Evolutionary conservation across 2,888 invertebrate genomes (phyloP), one percentile per base, ranked within the genome.

Genomic region (Lymantria dispar): DNA sequence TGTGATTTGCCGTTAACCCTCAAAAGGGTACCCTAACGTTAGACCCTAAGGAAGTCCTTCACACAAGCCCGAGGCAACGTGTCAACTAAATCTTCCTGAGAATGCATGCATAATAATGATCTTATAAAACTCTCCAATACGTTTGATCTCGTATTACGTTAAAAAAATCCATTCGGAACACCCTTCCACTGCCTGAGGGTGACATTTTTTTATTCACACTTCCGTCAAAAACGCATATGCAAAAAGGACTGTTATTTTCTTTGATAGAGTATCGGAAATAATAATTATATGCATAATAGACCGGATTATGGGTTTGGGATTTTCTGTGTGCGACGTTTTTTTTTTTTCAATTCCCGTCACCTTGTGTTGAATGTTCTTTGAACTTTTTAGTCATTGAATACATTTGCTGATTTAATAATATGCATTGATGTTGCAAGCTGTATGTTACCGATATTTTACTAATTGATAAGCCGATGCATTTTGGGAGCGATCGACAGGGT

Each of bases 261-360:
- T 90, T 87, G 88, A 88, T 87, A 82, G 60, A 66, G 78, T 77
- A 84, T 87, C 88, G 89, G 89, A 89, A 91, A 90, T 89, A 91
- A 90, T 91, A 89, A 91, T 90, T 90, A 90, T 89, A 90, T 91
- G 91, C 90, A 89, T 90, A 88, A 90, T 84, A 80, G 84, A 83
- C 74, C 79, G 89, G 91, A 91, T 91, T 90, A 90, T 78, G 76
- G 87, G 85, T 76, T 83, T 80, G 74, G 60, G 47, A 65, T 73
- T 73, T 76, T 80, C 70, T 81, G 84, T 80, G 67, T 64, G 80
- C 81, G 85, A 86, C 83, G 68, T 77, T 78, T 84, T 42, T 84
- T 84, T 42, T 84, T 65, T 84, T 80, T 72, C 70, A 71, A 75
- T 82, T 83, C 85, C 84, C 83, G 87, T 85, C 90, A 90, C 90